phyloP scores from a whole-genome alignment of 2,888 invertebrate species.

The Lampropteryx suffumata region DNA sequence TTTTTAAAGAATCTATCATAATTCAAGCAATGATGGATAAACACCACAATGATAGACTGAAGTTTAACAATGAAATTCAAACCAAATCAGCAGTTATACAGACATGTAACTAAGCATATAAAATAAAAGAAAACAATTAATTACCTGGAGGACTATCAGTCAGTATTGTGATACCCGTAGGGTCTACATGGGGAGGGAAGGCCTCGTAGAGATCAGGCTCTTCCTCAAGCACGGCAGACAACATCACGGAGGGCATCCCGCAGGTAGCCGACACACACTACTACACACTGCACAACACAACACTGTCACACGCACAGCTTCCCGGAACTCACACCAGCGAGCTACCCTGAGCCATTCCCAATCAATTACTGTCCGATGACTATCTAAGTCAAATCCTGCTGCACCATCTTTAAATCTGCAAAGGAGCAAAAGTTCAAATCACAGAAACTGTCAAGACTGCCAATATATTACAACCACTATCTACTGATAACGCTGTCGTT shows the following conservation, averaged over 20 bases:
- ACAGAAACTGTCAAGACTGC: slow-evolving; percentile 52
- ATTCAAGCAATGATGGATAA: slow-evolving; percentile 22
- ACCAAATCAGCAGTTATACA: too few relatives aligned
- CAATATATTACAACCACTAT: slow-evolving; percentile 49
- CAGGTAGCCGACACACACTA: slow-evolving; percentile 62
- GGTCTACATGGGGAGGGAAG: slow-evolving; percentile 92
- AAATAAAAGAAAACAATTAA: too few relatives aligned
- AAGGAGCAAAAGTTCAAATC: slow-evolving; percentile 56
- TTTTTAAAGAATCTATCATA: too few relatives aligned
- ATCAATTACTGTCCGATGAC: slow-evolving; percentile 44
- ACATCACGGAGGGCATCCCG: slow-evolving; percentile 85
- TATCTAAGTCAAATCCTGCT: slow-evolving; percentile 81
- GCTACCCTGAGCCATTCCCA: slow-evolving; percentile 66
- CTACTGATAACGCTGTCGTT: slow-evolving; percentile 55
- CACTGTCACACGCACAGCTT: slow-evolving; percentile 48
- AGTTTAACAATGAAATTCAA: too few relatives aligned
- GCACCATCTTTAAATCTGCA: slow-evolving; percentile 82
- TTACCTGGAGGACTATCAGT: slow-evolving; percentile 85
- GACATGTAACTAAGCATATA: too few relatives aligned
- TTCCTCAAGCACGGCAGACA: slow-evolving; percentile 89
- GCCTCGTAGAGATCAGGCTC: slow-evolving; percentile 90
- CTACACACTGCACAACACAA: slow-evolving; percentile 72
- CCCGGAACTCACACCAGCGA: slow-evolving; percentile 67
- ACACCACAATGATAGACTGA: slow-evolving; percentile 2
- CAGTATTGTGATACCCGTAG: slow-evolving; percentile 88